These are phyloP conservation scores for Brachyrhaphis roseni DNA, from an alignment of 2,797 vertebrate genomes.

Conservation along the genomic window DNA sequence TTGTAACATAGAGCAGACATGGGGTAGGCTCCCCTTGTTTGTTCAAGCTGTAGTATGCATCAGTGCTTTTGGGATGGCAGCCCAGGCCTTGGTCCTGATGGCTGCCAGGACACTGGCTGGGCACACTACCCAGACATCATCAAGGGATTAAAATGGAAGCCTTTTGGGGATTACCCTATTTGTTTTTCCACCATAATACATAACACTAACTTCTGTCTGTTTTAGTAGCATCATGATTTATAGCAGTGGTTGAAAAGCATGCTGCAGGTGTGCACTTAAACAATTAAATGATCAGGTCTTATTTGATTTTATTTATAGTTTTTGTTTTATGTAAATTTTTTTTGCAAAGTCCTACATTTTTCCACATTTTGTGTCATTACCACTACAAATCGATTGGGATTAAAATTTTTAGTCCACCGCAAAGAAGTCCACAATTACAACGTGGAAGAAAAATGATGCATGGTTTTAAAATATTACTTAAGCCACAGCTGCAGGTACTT, in stretches of 20 bases:
- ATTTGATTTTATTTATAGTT: background rate
- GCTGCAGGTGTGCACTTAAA: constrained; percentile 17
- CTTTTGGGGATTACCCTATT: constrained; percentile 62
- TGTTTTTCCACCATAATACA: constrained; percentile 52
- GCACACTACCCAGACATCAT: constrained; percentile 68
- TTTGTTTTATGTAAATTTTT: background rate
- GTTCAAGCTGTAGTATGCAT: constrained; percentile 68
- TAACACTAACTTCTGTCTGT: constrained; percentile 47
- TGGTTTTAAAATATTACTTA: background rate
- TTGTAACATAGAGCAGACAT: constrained; percentile 55
- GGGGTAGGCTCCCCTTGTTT: constrained; percentile 62
- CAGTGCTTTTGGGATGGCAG: constrained; percentile 64
- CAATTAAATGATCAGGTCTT: background rate
- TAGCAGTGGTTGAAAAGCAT: background rate
- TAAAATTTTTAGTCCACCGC: background rate
- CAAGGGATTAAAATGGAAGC: constrained; percentile 71
- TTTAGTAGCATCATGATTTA: constrained; percentile 16
- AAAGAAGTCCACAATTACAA: background rate
- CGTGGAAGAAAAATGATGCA: background rate
- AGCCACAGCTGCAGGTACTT: background rate
- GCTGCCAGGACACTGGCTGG: constrained; percentile 70
- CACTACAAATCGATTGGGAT: background rate
- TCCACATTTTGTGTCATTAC: background rate
- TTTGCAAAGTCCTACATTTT: background rate
- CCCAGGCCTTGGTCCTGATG: constrained; percentile 59